Conservation (phyloP, 1,140 invertebrate genomes). For the Anthonomus grandis region DNA sequence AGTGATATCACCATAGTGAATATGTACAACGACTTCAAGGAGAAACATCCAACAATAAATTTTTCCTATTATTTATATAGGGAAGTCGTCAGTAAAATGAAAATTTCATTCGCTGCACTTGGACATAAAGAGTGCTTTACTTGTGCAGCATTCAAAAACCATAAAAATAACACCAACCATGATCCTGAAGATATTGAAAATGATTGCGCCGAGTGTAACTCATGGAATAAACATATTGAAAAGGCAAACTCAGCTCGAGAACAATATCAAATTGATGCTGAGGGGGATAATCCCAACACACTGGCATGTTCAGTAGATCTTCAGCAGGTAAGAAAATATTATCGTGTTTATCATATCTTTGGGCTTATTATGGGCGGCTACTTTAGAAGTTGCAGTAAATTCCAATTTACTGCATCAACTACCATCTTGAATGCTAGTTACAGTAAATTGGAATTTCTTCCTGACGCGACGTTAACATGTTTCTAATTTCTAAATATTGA, state of each 20-base stretch:
- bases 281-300: neutral
- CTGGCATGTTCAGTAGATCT: conserved; percentile 31
- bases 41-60: neutral
- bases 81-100: neutral
- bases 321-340: conserved; percentile 26
- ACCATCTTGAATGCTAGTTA: neutral
- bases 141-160: conserved; percentile 19
- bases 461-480: neutral
- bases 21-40: conserved; percentile 39
- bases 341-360: neutral
- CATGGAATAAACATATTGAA: neutral
- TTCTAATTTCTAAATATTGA: too few species aligned
- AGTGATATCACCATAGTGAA: conserved; percentile 34
- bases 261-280: conserved; percentile 14
- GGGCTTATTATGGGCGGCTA: neutral
- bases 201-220: conserved; percentile 10
- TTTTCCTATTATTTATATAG: neutral
- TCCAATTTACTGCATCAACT: conserved; percentile 1
- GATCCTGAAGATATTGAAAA: neutral
- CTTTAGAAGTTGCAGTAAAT: neutral
- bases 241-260: conserved; percentile 6
- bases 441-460: neutral
- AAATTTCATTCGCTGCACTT: neutral
- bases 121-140: conserved; percentile 12
- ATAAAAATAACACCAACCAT: too few species aligned